Evolutionary conservation across 2,888 invertebrate genomes (phyloP), one percentile per base, ranked within the genome.

Genomic region (Calliopum simillimum): DNA sequence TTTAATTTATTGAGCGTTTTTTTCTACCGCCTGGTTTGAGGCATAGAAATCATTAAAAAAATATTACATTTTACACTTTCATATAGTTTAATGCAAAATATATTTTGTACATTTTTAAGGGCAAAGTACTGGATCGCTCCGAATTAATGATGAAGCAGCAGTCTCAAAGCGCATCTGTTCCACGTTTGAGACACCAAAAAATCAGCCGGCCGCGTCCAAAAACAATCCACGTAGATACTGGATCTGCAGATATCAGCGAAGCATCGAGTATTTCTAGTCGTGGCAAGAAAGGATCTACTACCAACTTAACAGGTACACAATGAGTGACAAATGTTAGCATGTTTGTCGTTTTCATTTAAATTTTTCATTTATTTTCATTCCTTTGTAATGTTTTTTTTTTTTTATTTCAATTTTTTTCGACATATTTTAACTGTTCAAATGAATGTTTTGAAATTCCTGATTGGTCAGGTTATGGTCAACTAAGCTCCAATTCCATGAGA

Each of bases 201-300:
- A 88, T 89, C 64, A 88, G 90, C 23, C 90, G 95, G 74, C 95
- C 94, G 55, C 88, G 96, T 43, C 96, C 96, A 63, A 96, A 96
- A 88, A 96, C 96, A 55, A 95, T 96, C 74, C 96, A 96, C 84
- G 94, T 95, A 74, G 95, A 95, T 84, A 91, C 92, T 80, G 92
- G 92, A 67, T 91, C 92, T 51, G 90, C 93, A 64, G 93, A 94
- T 80, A 90, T 92, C 77, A 93, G 93, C 73, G 93, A 94, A 81
- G 93, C 93, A 72, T 90, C 91, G 86, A 89, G 93, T 75, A 89
- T 90, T 73, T 89, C 91, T 72, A 91, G 92, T 85, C 88, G 91
- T 77, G 91, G 92, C 69, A 93, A 93, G 82, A 94, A 94, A 82
- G 94, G 95, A 74, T 94, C 94, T 71, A 90, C 91, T 76, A 92